phyloP scores from a whole-genome alignment of 2,888 invertebrate species.

The Meliscaeva auricollis region DNA sequence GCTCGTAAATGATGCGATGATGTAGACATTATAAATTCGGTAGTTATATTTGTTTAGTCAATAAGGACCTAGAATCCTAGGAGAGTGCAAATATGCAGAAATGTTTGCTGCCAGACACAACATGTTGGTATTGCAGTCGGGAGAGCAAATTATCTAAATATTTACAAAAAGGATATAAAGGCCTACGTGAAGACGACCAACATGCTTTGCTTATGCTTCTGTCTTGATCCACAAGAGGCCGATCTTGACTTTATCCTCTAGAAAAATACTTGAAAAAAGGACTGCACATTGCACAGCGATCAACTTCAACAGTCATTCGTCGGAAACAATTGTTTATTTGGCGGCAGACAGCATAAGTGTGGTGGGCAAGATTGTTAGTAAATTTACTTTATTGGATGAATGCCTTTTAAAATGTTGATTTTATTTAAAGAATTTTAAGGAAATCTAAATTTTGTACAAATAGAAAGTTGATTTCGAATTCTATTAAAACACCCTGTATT shows the following conservation, averaged over 20 bases:
- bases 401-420: too few species aligned
- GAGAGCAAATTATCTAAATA: conserved; percentile 48
- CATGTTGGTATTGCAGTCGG: conserved; percentile 15
- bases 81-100: conserved; percentile 44
- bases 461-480: too few species aligned
- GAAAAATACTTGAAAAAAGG: conserved; percentile 52
- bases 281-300: conserved; percentile 4
- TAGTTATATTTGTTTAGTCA: conserved; percentile 55
- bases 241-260: conserved; percentile 52
- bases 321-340: conserved; percentile 45
- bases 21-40: conserved; percentile 41
- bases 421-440: too few species aligned
- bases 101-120: conserved; percentile 33
- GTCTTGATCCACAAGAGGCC: conserved; percentile 32
- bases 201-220: conserved; percentile 52
- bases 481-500: not conserved
- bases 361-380: not conserved
- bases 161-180: conserved; percentile 55
- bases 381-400: too few species aligned
- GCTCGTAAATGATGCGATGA: not conserved
- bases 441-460: too few species aligned
- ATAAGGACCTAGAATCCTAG: not conserved
- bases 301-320: not conserved
- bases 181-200: conserved; percentile 1
- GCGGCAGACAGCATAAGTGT: conserved; percentile 44